Conservation (phyloP, 2,797 vertebrate species). For the Hipposideros larvatus region DNA sequence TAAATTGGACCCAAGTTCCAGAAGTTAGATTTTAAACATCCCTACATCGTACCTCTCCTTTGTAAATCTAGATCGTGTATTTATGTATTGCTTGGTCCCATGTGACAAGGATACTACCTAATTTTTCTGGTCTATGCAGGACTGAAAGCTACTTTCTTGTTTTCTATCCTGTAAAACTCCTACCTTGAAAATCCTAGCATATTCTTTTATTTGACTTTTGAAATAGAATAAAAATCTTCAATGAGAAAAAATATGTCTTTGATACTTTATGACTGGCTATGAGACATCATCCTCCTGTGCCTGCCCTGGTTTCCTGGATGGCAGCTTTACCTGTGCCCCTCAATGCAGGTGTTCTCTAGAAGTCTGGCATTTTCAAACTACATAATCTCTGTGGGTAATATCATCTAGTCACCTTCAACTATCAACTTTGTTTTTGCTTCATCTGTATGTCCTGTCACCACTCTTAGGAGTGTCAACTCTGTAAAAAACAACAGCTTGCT, state of each 20-base stretch:
- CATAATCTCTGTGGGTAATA: neutral
- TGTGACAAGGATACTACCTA: neutral
- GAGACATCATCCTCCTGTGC: neutral
- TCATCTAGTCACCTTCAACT: neutral
- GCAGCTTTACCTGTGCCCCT: neutral
- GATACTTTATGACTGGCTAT: neutral
- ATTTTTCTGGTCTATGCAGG: neutral
- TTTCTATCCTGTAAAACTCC: slow-evolving; percentile 11
- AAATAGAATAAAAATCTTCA: neutral
- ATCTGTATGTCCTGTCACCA: neutral
- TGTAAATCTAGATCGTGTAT: neutral
- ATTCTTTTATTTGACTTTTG: neutral
- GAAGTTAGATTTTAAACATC: neutral
- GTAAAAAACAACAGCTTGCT: neutral
- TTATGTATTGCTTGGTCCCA: neutral
- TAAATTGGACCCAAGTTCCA: neutral
- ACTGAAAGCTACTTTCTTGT: neutral
- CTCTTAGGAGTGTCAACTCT: neutral
- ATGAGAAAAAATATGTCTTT: neutral
- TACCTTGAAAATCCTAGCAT: neutral
- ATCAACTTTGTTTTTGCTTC: neutral
- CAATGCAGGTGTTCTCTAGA: neutral
- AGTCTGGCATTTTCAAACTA: neutral
- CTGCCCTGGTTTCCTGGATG: neutral
- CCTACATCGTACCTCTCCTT: neutral